These are phyloP conservation scores for Prosapia bicincta DNA, from an alignment of 2,888 invertebrate genomes.

Conservation along the genomic window DNA sequence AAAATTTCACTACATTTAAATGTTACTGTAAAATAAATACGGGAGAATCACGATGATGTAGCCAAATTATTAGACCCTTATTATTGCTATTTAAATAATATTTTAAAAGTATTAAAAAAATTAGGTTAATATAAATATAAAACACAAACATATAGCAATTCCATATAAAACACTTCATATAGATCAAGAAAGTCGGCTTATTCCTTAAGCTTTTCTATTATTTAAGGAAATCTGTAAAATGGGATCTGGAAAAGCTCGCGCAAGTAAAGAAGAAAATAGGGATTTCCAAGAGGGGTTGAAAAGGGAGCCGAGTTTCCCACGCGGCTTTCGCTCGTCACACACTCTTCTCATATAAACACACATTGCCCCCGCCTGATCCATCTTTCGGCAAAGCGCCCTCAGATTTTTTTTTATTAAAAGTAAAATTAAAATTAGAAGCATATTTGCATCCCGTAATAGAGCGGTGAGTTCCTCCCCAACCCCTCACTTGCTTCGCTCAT, in stretches of 20 bases:
- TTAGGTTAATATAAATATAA: too few species aligned
- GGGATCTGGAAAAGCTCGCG: conserved; percentile 5
- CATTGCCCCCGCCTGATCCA: neutral
- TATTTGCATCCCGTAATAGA: conserved; percentile 27
- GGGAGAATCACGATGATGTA: too few species aligned
- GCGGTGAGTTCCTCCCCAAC: neutral
- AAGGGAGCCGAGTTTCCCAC: conserved; percentile 19
- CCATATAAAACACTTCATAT: neutral
- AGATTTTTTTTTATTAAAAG: conserved; percentile 10
- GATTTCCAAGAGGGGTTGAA: conserved; percentile 9
- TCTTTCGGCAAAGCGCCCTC: neutral
- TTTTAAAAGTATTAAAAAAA: too few species aligned
- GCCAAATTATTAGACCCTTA: too few species aligned
- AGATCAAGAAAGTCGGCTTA: neutral
- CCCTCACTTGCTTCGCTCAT: neutral
- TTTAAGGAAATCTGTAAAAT: conserved; percentile 20
- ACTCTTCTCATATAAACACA: conserved; percentile 1
- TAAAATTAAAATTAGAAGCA: conserved; percentile 27
- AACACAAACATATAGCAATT: too few species aligned
- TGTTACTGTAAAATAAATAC: too few species aligned
- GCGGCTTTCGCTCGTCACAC: conserved; percentile 10
- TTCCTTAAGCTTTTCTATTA: conserved; percentile 18
- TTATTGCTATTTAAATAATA: too few species aligned
- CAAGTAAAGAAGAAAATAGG: conserved; percentile 25
- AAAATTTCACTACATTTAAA: too few species aligned